Evolutionary conservation across 2,797 vertebrate genomes (phyloP).

Genomic region (Melanotaenia maccullochi): DNA sequence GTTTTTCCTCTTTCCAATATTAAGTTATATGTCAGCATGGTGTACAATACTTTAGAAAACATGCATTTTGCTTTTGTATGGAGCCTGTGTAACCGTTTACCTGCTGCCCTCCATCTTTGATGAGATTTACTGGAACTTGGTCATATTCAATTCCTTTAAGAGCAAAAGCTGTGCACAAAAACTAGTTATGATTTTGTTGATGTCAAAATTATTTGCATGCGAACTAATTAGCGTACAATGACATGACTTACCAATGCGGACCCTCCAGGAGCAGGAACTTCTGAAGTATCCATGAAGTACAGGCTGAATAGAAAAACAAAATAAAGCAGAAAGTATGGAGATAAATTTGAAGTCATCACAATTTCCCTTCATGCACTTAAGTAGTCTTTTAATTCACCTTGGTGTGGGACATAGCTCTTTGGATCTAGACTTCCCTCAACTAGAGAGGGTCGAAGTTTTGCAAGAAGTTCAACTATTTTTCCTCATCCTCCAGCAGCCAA

Average conservation of each 20-base stretch:
- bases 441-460: slow-evolving; percentile 22
- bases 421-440: slow-evolving; percentile 23
- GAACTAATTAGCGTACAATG: not conserved
- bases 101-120: slow-evolving; percentile 94
- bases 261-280: slow-evolving; percentile 98
- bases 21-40: not conserved
- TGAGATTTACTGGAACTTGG: slow-evolving; percentile 86
- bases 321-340: slow-evolving; percentile 23
- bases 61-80: not conserved
- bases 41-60: not conserved
- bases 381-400: slow-evolving; percentile 74
- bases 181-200: not conserved
- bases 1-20: not conserved
- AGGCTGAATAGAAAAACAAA: slow-evolving; percentile 78
- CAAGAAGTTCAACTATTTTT: not conserved
- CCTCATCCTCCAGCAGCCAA: slow-evolving; percentile 72
- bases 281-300: slow-evolving; percentile 95
- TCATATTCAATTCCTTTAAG: slow-evolving; percentile 94
- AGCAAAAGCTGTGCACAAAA: slow-evolving; percentile 86
- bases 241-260: slow-evolving; percentile 91
- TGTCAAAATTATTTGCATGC: not conserved
- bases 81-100: slow-evolving; percentile 68
- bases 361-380: not conserved
- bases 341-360: not conserved
- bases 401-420: slow-evolving; percentile 74